phyloP scores from a whole-genome alignment of 2,888 invertebrate species.

The Lasioglossum oenotherae region DNA sequence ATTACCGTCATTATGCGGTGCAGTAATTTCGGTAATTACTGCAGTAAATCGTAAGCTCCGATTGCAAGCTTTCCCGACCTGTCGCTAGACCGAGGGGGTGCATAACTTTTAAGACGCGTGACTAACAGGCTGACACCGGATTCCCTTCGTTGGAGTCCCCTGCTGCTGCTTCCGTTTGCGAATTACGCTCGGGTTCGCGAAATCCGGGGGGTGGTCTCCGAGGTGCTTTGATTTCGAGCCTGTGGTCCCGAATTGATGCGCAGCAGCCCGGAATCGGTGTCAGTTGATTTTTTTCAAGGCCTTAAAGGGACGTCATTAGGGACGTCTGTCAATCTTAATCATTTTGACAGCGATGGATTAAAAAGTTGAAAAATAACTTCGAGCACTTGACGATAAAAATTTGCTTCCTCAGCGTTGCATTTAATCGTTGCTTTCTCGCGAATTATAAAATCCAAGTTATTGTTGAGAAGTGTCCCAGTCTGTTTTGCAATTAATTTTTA shows the following conservation, averaged over 20 bases:
- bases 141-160: constrained; percentile 28
- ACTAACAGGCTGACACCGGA: constrained; percentile 38
- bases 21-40: constrained; percentile 74
- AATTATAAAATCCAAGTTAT: neutral
- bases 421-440: no score
- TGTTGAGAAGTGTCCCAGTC: no score
- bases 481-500: no score
- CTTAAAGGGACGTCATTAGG: neutral
- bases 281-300: neutral
- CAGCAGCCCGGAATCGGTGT: neutral
- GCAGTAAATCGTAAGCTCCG: constrained; percentile 71
- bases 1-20: constrained; percentile 72
- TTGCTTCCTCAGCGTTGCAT: no score
- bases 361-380: no score
- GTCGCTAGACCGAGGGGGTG: constrained; percentile 24
- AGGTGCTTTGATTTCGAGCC: neutral
- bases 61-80: constrained; percentile 57
- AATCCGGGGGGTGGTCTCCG: neutral
- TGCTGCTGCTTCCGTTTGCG: constrained; percentile 39
- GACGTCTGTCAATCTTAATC: neutral
- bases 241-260: neutral
- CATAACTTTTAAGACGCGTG: constrained; percentile 60
- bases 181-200: neutral
- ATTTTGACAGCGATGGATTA: neutral
- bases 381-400: no score